Percentiles rank a stretch among this genome's conserved stretches.
These are phyloP conservation scores for Euzophera pinguis DNA, from an alignment of 2,888 invertebrate genomes.

Conservation along the genomic window DNA sequence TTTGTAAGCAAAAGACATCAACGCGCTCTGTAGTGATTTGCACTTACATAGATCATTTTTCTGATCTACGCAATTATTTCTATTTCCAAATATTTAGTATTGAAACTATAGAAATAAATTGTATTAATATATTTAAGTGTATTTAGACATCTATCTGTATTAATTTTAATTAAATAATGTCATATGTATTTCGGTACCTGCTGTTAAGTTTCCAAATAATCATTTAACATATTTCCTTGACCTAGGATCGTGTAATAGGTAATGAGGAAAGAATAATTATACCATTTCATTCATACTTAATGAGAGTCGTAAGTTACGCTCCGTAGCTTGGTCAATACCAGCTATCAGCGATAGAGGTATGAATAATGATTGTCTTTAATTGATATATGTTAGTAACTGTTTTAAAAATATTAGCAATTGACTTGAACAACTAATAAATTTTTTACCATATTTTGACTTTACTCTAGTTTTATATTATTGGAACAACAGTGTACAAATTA, in stretches of 20 bases:
- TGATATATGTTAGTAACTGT: too few relatives aligned
- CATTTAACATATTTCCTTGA: constrained; percentile 10
- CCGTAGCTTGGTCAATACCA: constrained; percentile 4
- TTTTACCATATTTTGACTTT: too few relatives aligned
- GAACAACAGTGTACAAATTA: too few relatives aligned
- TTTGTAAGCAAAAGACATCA: background rate
- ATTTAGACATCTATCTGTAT: too few relatives aligned
- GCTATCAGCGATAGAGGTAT: background rate
- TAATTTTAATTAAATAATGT: background rate
- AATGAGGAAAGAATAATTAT: constrained; percentile 12
- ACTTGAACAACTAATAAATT: too few relatives aligned
- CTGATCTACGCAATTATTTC: too few relatives aligned
- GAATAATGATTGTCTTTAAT: background rate
- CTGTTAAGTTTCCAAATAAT: too few relatives aligned
- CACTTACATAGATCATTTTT: background rate
- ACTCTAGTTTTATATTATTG: too few relatives aligned
- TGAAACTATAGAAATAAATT: too few relatives aligned
- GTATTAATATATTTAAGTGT: too few relatives aligned
- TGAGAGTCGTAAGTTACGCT: constrained; percentile 6
- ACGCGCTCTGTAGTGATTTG: background rate
- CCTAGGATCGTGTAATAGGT: constrained; percentile 1
- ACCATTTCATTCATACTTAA: constrained; percentile 1
- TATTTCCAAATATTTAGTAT: too few relatives aligned
- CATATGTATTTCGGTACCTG: background rate
- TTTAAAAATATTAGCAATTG: too few relatives aligned